Evolutionary conservation across 2,888 invertebrate genomes (phyloP).

Genomic region (Caenorhabditis plicata): DNA sequence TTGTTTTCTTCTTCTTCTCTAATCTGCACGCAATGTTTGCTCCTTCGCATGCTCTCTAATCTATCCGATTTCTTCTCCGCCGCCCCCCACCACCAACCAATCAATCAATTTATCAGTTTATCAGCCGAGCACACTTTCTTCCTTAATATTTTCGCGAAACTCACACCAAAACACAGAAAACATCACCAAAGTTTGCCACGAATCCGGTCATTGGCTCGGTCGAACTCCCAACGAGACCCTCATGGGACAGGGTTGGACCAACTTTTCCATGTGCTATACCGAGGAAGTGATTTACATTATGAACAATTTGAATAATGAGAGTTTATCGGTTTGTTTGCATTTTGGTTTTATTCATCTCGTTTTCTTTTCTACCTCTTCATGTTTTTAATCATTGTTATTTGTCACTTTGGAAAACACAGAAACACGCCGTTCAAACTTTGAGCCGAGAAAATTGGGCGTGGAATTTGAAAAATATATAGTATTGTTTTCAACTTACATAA

Average conservation of each 20-base stretch:
- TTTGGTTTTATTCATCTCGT: conserved; percentile 3
- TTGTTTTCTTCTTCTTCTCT: conserved; percentile 12
- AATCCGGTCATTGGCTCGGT: conserved; percentile 59
- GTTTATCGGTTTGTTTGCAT: conserved; percentile 48
- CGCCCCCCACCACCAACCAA: background rate
- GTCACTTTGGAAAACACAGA: background rate
- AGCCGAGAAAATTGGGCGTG: too few species aligned
- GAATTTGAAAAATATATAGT: too few species aligned
- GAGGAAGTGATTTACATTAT: conserved; percentile 61
- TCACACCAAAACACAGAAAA: conserved; percentile 34
- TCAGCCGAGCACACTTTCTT: too few species aligned
- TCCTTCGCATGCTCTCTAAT: background rate
- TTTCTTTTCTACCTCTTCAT: background rate
- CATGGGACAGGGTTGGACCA: conserved; percentile 63
- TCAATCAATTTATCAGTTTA: conserved; percentile 1
- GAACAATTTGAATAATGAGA: conserved; percentile 60
- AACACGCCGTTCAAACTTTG: background rate
- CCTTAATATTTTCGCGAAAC: too few species aligned
- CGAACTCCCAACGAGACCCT: conserved; percentile 43
- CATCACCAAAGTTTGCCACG: conserved; percentile 61
- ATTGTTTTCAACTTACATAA: too few species aligned
- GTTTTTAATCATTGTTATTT: conserved; percentile 2
- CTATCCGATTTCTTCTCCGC: conserved; percentile 7
- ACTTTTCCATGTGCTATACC: conserved; percentile 64
- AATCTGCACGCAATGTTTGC: conserved; percentile 4